Conservation (phyloP, 2,888 invertebrate genomes). For the Macropis europaea region DNA sequence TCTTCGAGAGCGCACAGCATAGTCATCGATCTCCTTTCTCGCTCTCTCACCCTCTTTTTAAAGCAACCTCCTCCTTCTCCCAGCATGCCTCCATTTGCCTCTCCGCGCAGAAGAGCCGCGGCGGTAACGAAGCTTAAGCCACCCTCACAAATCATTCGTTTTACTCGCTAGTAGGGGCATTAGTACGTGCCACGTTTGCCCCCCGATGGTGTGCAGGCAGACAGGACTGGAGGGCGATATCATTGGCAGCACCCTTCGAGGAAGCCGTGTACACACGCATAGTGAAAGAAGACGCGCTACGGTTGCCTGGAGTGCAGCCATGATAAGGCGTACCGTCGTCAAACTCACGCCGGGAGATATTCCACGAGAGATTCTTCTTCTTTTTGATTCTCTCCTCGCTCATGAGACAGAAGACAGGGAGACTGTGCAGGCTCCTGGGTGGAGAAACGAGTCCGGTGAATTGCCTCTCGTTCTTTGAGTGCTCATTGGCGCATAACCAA, state of each 20-base stretch:
- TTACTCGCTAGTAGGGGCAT: conserved; percentile 61
- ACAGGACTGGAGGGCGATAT: background rate
- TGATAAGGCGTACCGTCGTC: conserved; percentile 31
- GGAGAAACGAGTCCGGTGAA: conserved; percentile 40
- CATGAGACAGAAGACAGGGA: conserved; percentile 12
- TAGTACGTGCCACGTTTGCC: conserved; percentile 37
- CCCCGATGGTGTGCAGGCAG: background rate
- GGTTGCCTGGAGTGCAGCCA: conserved; percentile 19
- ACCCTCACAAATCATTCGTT: conserved; percentile 73
- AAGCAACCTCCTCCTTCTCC: conserved; percentile 1
- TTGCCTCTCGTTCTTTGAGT: conserved; percentile 51
- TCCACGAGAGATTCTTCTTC: conserved; percentile 29
- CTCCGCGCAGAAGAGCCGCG: conserved; percentile 48
- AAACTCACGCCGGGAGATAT: conserved; percentile 35
- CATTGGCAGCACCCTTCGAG: conserved; percentile 18
- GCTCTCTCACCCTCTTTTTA: conserved; percentile 5
- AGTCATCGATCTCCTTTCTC: background rate
- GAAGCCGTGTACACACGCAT: background rate
- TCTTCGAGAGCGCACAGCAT: background rate
- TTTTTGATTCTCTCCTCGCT: background rate
- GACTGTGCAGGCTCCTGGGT: background rate
- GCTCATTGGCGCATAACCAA: conserved; percentile 53
- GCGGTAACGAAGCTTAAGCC: conserved; percentile 73
- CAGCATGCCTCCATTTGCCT: conserved; percentile 54
- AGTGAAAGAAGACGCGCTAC: conserved; percentile 2